Evolutionary conservation across 2,888 invertebrate species (phyloP).

Genomic region (Empis livida): DNA sequence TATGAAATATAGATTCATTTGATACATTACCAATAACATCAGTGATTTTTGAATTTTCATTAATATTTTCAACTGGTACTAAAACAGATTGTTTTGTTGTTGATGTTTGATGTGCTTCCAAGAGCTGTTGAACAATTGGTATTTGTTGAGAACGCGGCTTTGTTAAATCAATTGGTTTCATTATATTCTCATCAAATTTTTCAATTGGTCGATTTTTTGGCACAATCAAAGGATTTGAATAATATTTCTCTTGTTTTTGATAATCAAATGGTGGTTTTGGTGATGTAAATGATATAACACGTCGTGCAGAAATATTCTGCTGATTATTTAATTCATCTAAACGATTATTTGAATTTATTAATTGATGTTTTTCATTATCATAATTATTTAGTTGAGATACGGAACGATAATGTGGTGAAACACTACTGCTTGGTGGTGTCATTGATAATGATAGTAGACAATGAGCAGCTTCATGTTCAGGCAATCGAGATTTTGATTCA

Average conservation of each 20-base stretch:
- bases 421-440: conserved; percentile 36
- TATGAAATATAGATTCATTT: conserved; percentile 29
- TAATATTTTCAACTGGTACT: background rate
- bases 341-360: background rate
- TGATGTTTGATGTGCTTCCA: conserved; percentile 9
- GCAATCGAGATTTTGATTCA: conserved; percentile 54
- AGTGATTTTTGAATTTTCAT: conserved; percentile 18
- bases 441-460: conserved; percentile 60
- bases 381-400: conserved; percentile 2
- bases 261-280: conserved; percentile 35
- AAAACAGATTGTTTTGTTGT: background rate
- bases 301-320: conserved; percentile 15
- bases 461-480: conserved; percentile 77
- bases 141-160: conserved; percentile 22
- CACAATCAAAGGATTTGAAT: conserved; percentile 33
- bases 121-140: background rate
- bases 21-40: conserved; percentile 29
- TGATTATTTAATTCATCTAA: conserved; percentile 1
- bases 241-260: conserved; percentile 36
- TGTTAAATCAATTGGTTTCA: conserved; percentile 32
- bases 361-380: background rate
- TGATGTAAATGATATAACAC: conserved; percentile 29
- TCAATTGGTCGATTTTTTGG: conserved; percentile 20
- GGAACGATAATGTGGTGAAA: conserved; percentile 24
- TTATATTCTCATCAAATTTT: conserved; percentile 24